Percentiles rank a stretch among this genome's conserved stretches.
phyloP scores from a whole-genome alignment of 2,797 vertebrate species.

The Platalea minor region DNA sequence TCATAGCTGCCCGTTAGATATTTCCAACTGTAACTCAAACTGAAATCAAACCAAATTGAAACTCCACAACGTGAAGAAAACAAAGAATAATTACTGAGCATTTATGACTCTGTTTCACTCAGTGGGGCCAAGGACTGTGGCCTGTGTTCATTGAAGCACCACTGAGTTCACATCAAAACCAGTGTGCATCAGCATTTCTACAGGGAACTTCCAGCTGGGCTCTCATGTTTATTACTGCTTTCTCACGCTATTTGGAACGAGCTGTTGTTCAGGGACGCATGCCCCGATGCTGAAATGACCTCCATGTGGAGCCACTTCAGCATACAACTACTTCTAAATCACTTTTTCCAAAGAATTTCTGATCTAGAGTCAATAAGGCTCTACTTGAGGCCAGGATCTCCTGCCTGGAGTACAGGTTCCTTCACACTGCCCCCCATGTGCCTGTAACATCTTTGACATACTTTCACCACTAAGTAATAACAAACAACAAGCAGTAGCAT shows the following conservation, averaged over 20 bases:
- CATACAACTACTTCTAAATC: not conserved
- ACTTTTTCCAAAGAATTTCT: not conserved
- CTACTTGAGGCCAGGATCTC: not conserved
- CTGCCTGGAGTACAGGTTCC: not conserved
- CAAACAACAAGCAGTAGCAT: not conserved
- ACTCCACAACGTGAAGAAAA: not conserved
- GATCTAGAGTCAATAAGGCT: not conserved
- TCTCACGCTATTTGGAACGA: not conserved
- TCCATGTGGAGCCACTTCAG: not conserved
- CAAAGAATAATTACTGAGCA: constrained; percentile 2
- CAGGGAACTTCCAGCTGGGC: not conserved
- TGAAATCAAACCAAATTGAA: constrained; percentile 3
- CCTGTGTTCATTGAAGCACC: not conserved
- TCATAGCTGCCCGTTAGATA: not conserved
- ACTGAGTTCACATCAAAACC: not conserved
- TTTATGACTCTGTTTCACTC: not conserved
- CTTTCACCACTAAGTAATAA: not conserved
- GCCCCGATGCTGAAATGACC: not conserved
- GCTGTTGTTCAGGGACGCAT: not conserved
- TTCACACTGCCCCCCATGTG: rapidly evolving
- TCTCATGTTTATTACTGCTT: not conserved
- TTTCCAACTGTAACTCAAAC: not conserved
- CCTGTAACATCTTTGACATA: not conserved
- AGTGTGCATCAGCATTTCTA: not conserved
- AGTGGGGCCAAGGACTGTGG: not conserved